These are phyloP conservation scores for Mystacornis crossleyi DNA, from an alignment of 2,113 vertebrate genomes.

Conservation along the genomic window DNA sequence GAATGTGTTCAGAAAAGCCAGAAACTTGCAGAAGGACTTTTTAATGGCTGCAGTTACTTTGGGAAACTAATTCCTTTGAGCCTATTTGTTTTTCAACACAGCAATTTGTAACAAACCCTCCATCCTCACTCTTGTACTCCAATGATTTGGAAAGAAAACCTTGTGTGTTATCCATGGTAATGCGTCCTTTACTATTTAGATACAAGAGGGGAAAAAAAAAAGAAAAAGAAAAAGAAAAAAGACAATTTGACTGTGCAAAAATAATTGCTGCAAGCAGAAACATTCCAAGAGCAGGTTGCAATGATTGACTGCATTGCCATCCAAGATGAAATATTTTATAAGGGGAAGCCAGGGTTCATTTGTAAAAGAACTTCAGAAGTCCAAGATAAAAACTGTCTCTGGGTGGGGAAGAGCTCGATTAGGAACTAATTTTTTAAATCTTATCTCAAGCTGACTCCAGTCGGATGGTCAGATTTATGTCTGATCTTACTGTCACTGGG, in stretches of 20 bases:
- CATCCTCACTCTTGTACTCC: neutral
- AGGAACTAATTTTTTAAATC: neutral
- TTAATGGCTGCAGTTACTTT: neutral
- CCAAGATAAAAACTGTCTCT: neutral
- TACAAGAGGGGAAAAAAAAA: neutral
- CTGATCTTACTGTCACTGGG: neutral
- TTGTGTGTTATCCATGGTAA: too few relatives aligned
- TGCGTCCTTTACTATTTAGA: neutral
- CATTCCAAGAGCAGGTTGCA: neutral
- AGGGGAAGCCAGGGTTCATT: neutral
- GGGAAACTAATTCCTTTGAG: neutral
- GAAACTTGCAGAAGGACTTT: neutral
- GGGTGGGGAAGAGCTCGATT: neutral
- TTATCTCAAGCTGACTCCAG: neutral
- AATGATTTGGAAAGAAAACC: accelerated
- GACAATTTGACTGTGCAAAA: neutral
- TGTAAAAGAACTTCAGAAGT: neutral
- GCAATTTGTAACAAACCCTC: neutral
- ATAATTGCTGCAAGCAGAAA: neutral
- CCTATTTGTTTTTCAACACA: neutral
- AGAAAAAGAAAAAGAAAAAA: neutral
- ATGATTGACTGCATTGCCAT: neutral
- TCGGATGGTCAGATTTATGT: neutral
- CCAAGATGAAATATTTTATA: neutral
- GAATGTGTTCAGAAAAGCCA: neutral